Percentiles rank a stretch among this genome's conserved stretches.
These are phyloP conservation scores for Sinella curviseta DNA, from an alignment of 1,140 invertebrate species.

Conservation along the genomic window DNA sequence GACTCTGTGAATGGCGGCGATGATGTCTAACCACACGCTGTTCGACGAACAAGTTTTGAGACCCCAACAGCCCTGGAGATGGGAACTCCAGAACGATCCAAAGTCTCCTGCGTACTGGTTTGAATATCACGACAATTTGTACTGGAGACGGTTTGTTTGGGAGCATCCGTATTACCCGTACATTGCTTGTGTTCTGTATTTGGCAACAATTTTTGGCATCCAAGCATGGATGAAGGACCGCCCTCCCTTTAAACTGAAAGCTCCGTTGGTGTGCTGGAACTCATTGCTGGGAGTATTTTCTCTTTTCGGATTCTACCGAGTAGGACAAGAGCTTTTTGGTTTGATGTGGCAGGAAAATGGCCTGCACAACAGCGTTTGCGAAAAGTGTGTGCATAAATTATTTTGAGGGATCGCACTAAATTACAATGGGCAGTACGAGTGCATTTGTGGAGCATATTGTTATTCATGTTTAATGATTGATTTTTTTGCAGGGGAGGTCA, in stretches of 20 bases:
- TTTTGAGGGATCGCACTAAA: neutral
- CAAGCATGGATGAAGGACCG: conserved; percentile 31
- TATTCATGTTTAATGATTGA: too few relatives aligned
- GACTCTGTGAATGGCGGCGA: too few relatives aligned
- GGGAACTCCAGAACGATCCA: neutral
- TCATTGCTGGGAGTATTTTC: conserved; percentile 21
- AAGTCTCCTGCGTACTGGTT: neutral
- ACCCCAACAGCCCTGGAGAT: neutral
- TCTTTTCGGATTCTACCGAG: conserved; percentile 26
- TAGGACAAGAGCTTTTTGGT: conserved; percentile 6
- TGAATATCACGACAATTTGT: neutral
- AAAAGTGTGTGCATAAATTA: conserved; percentile 21
- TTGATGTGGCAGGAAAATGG: conserved; percentile 18
- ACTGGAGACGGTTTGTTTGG: conserved; percentile 16
- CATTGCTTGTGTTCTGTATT: conserved; percentile 10
- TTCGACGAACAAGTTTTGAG: neutral
- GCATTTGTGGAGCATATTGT: too few relatives aligned
- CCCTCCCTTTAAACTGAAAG: conserved; percentile 24
- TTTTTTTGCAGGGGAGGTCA: conserved; percentile 14
- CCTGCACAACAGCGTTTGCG: conserved; percentile 31
- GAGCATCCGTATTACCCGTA: conserved; percentile 17
- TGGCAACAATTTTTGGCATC: conserved; percentile 21
- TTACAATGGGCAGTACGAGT: too few relatives aligned
- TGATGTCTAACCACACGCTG: too few relatives aligned
- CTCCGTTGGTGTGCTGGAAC: conserved; percentile 29